These are phyloP conservation scores for Amiota minor DNA, from an alignment of 2,888 invertebrate genomes.

Conservation along the genomic window DNA sequence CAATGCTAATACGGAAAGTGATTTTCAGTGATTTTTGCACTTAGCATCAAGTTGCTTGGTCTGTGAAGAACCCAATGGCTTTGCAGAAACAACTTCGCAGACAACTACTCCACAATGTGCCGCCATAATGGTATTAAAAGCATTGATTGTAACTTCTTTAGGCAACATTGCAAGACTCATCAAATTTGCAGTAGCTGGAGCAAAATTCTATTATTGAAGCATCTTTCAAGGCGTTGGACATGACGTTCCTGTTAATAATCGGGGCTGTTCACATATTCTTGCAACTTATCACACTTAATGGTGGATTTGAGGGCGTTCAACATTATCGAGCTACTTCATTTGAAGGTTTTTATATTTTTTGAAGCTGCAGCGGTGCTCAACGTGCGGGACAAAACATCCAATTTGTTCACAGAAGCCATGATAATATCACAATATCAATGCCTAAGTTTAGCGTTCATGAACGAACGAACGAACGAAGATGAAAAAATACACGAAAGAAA, in stretches of 20 bases:
- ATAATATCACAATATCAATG: conserved; percentile 45
- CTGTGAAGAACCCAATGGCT: conserved; percentile 86
- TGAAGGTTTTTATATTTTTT: conserved; percentile 86
- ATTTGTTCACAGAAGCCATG: conserved; percentile 71
- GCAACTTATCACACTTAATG: conserved; percentile 83
- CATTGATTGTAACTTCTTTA: conserved; percentile 85
- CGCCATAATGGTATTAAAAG: conserved; percentile 94
- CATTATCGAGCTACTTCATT: conserved; percentile 87
- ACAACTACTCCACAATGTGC: conserved; percentile 94
- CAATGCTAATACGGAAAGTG: conserved; percentile 83
- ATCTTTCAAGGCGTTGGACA: conserved; percentile 83
- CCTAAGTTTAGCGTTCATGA: too few relatives aligned
- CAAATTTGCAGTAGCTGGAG: conserved; percentile 85
- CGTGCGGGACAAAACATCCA: conserved; percentile 67
- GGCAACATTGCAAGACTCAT: conserved; percentile 88
- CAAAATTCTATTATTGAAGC: conserved; percentile 77
- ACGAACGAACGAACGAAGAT: too few relatives aligned
- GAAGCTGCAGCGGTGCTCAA: conserved; percentile 66
- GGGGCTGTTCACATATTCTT: conserved; percentile 89
- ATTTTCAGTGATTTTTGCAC: conserved; percentile 84
- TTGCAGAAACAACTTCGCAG: conserved; percentile 93
- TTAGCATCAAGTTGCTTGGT: conserved; percentile 86
- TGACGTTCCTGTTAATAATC: conserved; percentile 85
- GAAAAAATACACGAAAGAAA: too few relatives aligned
- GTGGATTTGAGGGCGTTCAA: conserved; percentile 86